phyloP scores from a whole-genome alignment of 2,113 vertebrate species.

The Neotoma lepida region DNA sequence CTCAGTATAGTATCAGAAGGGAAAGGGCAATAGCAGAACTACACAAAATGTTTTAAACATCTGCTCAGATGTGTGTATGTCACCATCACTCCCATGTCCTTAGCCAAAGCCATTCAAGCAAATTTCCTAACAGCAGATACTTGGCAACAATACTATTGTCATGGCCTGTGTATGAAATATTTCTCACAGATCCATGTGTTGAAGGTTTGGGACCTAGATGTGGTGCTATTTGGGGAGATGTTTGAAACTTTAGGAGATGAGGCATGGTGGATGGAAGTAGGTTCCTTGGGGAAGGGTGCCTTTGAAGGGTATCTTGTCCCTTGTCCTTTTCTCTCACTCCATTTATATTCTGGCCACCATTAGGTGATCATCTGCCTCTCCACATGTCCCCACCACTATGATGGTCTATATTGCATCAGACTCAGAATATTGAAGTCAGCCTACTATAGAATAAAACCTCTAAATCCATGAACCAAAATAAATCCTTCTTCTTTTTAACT shows the following conservation, averaged over 20 bases:
- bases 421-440: background rate
- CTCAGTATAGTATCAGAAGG: background rate
- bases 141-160: background rate
- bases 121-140: background rate
- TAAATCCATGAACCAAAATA: background rate
- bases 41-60: background rate
- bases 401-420: background rate
- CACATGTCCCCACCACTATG: background rate
- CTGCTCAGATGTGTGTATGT: too few species aligned
- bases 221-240: background rate
- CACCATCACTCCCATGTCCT: background rate
- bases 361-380: background rate
- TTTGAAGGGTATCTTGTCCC: background rate
- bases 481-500: background rate
- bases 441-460: background rate
- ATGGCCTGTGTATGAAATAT: background rate
- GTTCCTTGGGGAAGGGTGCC: background rate
- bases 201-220: background rate
- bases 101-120: constrained; percentile 13
- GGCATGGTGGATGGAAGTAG: background rate
- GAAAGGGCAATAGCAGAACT: background rate
- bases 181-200: background rate
- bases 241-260: background rate
- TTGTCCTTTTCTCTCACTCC: background rate
- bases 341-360: background rate